These are phyloP conservation scores for Helostoma temminkii DNA, from an alignment of 2,797 vertebrate species.

Conservation along the genomic window DNA sequence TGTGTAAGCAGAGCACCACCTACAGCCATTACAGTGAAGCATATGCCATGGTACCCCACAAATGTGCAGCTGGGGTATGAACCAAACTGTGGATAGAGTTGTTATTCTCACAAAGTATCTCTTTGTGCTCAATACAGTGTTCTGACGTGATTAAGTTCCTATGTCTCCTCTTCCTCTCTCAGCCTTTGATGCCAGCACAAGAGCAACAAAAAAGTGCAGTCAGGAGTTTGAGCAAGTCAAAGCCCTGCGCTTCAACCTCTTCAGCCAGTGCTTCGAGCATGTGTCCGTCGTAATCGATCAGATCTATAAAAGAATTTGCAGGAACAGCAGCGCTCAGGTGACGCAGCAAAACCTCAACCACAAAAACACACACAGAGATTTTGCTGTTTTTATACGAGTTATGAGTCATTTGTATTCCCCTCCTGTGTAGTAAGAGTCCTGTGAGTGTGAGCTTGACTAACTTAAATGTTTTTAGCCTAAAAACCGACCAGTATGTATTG, in stretches of 20 bases:
- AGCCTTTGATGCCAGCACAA: conserved; percentile 92
- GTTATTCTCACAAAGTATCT: too few relatives aligned
- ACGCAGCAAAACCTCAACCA: conserved; percentile 13
- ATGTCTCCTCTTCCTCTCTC: conserved; percentile 11
- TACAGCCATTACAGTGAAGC: too few relatives aligned
- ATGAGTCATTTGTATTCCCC: not conserved
- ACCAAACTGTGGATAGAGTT: too few relatives aligned
- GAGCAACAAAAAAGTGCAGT: conserved; percentile 81
- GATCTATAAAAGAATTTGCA: conserved; percentile 95
- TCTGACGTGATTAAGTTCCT: not conserved
- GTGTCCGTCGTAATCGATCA: conserved; percentile 89
- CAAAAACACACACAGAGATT: not conserved
- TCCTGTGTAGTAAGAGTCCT: too few relatives aligned
- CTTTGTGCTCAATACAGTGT: too few relatives aligned
- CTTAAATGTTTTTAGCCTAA: too few relatives aligned
- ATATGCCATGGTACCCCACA: too few relatives aligned
- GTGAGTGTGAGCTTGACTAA: too few relatives aligned
- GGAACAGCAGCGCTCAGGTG: conserved; percentile 93
- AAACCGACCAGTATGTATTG: too few relatives aligned
- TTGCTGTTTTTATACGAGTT: not conserved
- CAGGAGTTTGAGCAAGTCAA: conserved; percentile 93
- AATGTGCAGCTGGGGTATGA: too few relatives aligned
- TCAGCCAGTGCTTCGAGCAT: conserved; percentile 92
- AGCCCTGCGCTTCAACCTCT: conserved; percentile 85
- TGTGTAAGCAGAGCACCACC: too few relatives aligned